A percentile compares a stretch with the other conserved stretches of the same genome.
Conservation (phyloP, 2,888 invertebrate species). For the Poecilobothrus nobilitatus region DNA sequence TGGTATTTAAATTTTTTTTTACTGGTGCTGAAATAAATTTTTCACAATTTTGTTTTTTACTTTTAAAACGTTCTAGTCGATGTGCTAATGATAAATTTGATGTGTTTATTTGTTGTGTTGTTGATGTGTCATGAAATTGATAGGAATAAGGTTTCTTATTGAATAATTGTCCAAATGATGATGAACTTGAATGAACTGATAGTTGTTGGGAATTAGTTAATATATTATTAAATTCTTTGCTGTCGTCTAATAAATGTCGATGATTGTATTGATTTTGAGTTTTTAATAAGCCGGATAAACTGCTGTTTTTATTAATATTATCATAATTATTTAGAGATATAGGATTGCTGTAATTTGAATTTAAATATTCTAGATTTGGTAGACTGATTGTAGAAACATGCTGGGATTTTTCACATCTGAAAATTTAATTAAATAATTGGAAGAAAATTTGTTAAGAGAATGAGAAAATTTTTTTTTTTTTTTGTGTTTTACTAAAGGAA, state of each 20-base stretch:
- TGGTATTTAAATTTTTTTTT: neutral
- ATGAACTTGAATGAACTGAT: neutral
- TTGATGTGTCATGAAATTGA: slow-evolving; percentile 4
- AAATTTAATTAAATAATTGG: neutral
- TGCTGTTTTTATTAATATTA: neutral
- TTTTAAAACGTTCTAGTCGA: slow-evolving; percentile 1
- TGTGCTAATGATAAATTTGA: neutral
- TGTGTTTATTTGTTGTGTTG: neutral
- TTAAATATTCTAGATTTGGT: neutral
- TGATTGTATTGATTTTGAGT: slow-evolving; percentile 1
- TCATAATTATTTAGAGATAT: no score
- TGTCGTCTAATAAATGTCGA: neutral
- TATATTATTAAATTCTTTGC: neutral
- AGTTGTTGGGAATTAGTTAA: neutral
- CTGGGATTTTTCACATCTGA: neutral
- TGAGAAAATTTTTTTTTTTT: no score
- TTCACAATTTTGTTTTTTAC: neutral
- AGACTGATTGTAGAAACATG: neutral
- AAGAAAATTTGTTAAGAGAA: no score
- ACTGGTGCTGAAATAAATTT: neutral
- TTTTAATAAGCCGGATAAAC: neutral
- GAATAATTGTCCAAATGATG: neutral
- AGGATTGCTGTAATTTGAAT: neutral
- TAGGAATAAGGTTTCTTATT: neutral
- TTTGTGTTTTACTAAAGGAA: no score